Base-by-base conservation (phyloP, 2,113 vertebrate genomes). In the Sylvilagus bachmani region DNA sequence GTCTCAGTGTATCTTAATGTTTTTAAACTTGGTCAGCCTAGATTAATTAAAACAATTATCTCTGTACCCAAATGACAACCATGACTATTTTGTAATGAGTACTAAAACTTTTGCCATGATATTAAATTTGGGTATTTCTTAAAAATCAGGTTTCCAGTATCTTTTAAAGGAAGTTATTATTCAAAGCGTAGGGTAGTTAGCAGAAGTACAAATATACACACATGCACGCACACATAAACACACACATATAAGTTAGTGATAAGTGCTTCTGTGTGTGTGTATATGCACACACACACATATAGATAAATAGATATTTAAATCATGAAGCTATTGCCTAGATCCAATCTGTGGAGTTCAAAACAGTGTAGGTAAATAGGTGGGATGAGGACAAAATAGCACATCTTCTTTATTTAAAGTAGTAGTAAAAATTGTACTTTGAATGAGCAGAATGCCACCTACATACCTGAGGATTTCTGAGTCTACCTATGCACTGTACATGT, bases 31-130 rank as follows among this genome's bases (percentile, higher is more conserved):
- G 51, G 44, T 83, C 67, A 82, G 4, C 89, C n/a, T 82, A 10
- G 31, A 86, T 93, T 86, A 94, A 49, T 94, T 94, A 89, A 62
- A 82, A 89, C 38, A 95, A 86, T 74, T 16, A 93, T 86, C 27
- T 10, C 24, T 87, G 19, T 58, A 36, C n/a, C n/a, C 61, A 44
- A 6, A 22, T 93, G 62, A 4, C 55, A 82, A 38, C 90, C 88
- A 64, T 70, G 74, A 49, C 67, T 87, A 70, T 74, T 91, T 79
- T 79, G 0, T 58, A 66, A 69, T 89, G 85, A 75, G 38, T 71
- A 61, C 24, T 73, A 36, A 89, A 71, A 17, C 3, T 86, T 78
- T 17, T 77, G 5, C 8, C 6, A 53, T 66, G 10, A 70, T 16
- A 75, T 10, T 87, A 49, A 74, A 73, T 81, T 86, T 27, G 55